Evolutionary conservation across 2,888 invertebrate species (phyloP).

Genomic region (Blastobasis lacticolella): DNA sequence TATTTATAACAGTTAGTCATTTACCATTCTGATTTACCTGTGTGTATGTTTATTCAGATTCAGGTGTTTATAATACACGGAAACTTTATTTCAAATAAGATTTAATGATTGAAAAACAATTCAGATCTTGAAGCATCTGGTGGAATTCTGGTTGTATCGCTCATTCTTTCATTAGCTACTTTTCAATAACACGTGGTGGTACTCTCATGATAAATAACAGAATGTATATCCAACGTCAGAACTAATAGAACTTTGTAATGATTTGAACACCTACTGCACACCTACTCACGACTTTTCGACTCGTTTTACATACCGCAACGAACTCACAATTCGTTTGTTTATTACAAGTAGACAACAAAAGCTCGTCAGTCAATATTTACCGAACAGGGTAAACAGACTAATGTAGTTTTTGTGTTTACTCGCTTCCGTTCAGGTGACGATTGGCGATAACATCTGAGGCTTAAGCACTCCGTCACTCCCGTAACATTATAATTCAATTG

Average conservation of each 20-base stretch:
- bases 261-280: too few relatives aligned
- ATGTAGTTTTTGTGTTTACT: constrained; percentile 66
- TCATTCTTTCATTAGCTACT: constrained; percentile 27
- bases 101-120: constrained; percentile 58
- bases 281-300: constrained; percentile 1
- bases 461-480: constrained; percentile 51
- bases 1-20: constrained; percentile 71
- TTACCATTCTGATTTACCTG: constrained; percentile 71
- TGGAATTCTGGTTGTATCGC: constrained; percentile 33
- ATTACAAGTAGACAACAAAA: too few relatives aligned
- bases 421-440: constrained; percentile 70
- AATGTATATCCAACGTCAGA: too few relatives aligned
- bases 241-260: too few relatives aligned
- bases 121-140: constrained; percentile 55
- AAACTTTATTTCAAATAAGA: constrained; percentile 66
- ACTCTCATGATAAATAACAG: too few relatives aligned
- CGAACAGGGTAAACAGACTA: constrained; percentile 29
- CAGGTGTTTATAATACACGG: constrained; percentile 65
- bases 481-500: constrained; percentile 26
- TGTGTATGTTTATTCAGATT: constrained; percentile 63
- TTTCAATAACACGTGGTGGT: constrained; percentile 19
- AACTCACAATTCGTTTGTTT: too few relatives aligned
- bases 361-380: too few relatives aligned
- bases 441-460: constrained; percentile 44
- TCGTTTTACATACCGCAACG: too few relatives aligned